phyloP scores from a whole-genome alignment of 2,113 vertebrate species.

The Craseonycteris thonglongyai region DNA sequence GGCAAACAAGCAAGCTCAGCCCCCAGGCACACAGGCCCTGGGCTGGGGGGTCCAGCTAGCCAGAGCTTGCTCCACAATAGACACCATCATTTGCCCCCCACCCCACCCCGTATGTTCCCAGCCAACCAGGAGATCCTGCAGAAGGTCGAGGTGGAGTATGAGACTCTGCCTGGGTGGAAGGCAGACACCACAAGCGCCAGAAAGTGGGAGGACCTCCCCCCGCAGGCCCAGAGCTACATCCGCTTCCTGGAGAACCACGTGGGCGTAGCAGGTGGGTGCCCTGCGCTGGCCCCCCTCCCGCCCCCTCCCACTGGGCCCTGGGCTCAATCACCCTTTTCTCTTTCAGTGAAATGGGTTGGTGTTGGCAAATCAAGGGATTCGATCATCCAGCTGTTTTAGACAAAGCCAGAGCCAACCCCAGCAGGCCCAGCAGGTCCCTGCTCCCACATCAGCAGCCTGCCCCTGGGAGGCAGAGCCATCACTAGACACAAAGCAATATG shows the following conservation, averaged over 20 bases:
- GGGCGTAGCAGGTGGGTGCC: constrained; percentile 88
- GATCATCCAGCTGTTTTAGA: constrained; percentile 97
- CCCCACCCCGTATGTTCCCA: constrained; percentile 47
- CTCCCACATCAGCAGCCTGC: constrained; percentile 13
- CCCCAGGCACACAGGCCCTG: background rate
- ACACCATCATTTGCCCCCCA: too few species aligned
- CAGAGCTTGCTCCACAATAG: background rate
- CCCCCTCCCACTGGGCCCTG: rapidly evolving
- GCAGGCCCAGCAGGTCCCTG: background rate
- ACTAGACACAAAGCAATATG: constrained; percentile 25
- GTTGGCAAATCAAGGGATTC: constrained; percentile 98
- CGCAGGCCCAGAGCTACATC: constrained; percentile 95
- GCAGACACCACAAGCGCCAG: constrained; percentile 90
- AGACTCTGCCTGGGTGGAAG: constrained; percentile 98
- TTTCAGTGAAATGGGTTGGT: constrained; percentile 96
- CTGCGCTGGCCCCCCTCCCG: rapidly evolving
- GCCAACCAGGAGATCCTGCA: constrained; percentile 97
- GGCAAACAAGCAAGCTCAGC: background rate
- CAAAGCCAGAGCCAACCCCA: background rate
- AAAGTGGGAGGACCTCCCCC: constrained; percentile 94
- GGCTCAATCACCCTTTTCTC: background rate
- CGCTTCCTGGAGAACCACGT: constrained; percentile 96
- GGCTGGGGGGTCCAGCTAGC: background rate
- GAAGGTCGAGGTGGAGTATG: constrained; percentile 96
- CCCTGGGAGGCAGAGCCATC: background rate